phyloP scores from a whole-genome alignment of 2,113 vertebrate genomes.

The Perccottus glenii region DNA sequence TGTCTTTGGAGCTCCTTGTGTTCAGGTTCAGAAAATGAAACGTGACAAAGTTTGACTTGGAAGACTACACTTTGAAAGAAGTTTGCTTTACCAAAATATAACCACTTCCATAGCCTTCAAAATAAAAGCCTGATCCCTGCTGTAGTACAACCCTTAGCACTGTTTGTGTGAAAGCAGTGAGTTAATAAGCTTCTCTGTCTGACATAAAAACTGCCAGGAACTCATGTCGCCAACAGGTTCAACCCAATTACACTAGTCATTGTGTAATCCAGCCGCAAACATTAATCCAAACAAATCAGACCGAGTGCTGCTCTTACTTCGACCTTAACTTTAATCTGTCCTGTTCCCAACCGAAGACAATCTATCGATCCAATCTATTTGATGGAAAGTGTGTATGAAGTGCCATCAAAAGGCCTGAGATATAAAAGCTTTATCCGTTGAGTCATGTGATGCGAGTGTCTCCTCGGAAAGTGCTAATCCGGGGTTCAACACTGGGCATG shows the following conservation, averaged over 20 bases:
- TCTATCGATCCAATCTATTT: neutral
- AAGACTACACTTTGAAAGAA: no score
- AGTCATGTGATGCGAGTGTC: constrained; percentile 65
- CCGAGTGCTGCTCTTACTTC: neutral
- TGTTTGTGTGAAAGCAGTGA: no score
- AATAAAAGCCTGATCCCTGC: no score
- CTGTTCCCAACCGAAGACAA: no score
- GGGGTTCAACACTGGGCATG: constrained; percentile 57
- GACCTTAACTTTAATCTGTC: neutral
- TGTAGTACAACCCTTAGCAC: no score
- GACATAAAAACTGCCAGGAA: neutral
- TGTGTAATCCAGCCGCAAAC: constrained; percentile 4
- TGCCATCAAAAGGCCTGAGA: constrained; percentile 57
- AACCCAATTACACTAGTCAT: constrained; percentile 8
- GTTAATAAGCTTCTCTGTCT: neutral
- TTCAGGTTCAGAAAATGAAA: no score
- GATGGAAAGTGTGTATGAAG: constrained; percentile 7
- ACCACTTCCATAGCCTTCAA: no score
- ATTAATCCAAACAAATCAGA: neutral
- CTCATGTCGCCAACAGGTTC: constrained; percentile 4
- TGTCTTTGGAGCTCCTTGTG: no score
- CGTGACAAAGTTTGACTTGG: no score
- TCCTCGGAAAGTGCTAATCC: constrained; percentile 69
- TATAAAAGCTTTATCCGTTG: constrained; percentile 64
- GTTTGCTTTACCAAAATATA: no score